Percentiles rank a stretch among this genome's conserved stretches.
phyloP scores from a whole-genome alignment of 2,888 invertebrate species.

The Philopedon plagiatum region DNA sequence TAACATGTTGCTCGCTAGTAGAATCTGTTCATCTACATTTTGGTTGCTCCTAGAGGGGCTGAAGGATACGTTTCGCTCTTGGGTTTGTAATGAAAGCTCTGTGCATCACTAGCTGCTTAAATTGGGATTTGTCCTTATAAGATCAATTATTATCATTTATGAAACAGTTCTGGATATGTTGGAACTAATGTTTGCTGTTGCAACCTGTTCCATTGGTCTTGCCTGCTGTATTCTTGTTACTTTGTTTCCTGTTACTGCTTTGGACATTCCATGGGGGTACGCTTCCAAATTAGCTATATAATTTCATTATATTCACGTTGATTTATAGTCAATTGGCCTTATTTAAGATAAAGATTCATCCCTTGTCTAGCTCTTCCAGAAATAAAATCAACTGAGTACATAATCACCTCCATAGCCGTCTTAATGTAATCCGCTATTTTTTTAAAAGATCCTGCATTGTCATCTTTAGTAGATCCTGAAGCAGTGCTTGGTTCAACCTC shows the following conservation, averaged over 20 bases:
- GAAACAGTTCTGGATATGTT: neutral
- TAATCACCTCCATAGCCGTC: neutral
- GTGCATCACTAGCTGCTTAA: neutral
- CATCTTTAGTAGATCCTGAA: neutral
- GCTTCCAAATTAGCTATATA: constrained; percentile 27
- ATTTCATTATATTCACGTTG: constrained; percentile 7
- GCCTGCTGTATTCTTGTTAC: constrained; percentile 16
- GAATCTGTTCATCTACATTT: neutral
- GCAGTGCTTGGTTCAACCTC: too few species aligned
- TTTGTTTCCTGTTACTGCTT: constrained; percentile 27
- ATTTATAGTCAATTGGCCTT: neutral
- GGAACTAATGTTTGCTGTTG: neutral
- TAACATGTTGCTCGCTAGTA: neutral
- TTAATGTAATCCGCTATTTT: neutral
- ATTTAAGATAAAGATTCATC: constrained; percentile 21
- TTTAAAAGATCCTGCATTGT: too few species aligned
- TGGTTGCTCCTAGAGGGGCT: neutral
- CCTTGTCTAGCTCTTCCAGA: constrained; percentile 49
- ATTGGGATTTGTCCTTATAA: neutral
- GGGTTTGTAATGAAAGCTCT: neutral
- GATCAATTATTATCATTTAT: neutral
- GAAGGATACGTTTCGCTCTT: neutral
- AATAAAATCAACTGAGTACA: constrained; percentile 21
- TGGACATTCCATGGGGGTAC: constrained; percentile 18
- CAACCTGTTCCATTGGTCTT: neutral